These are phyloP conservation scores for Centropus unirufus DNA, from an alignment of 2,113 vertebrate genomes.

Conservation along the genomic window DNA sequence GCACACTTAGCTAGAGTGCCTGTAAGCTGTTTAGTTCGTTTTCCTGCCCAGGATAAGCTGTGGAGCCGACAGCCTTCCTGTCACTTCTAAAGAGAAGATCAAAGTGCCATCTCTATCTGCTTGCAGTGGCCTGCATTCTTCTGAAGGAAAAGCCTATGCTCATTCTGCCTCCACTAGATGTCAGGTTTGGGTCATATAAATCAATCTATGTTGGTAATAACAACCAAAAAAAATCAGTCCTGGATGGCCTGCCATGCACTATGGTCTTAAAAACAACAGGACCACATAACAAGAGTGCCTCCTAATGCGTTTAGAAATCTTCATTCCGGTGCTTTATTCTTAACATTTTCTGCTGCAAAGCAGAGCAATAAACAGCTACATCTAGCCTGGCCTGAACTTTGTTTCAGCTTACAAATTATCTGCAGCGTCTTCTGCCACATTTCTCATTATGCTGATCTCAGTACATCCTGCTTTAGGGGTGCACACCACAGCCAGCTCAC, in stretches of 20 bases:
- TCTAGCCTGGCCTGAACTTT: not conserved
- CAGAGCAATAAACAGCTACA: not conserved
- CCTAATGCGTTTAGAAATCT: not conserved
- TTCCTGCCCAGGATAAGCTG: accelerated
- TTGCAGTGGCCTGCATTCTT: not conserved
- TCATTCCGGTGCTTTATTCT: not conserved
- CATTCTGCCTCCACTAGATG: slow-evolving; percentile 50
- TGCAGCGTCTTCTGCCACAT: not conserved
- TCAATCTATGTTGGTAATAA: not conserved
- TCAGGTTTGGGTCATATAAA: slow-evolving; percentile 47
- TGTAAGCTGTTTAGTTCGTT: not conserved
- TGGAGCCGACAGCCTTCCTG: accelerated
- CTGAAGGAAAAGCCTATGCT: not conserved
- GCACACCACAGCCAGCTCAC: not conserved
- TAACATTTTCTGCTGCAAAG: not conserved
- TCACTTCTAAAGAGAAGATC: not conserved
- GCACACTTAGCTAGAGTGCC: not conserved
- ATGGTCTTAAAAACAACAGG: not conserved
- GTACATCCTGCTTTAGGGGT: not conserved
- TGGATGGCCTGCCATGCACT: not conserved
- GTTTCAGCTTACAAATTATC: not conserved
- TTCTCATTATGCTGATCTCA: not conserved
- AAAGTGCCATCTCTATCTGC: not conserved
- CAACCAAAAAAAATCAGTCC: not conserved
- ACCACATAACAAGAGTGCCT: not conserved